phyloP scores from a whole-genome alignment of 2,888 invertebrate species.

The Harpagoxenus sublaevis region DNA sequence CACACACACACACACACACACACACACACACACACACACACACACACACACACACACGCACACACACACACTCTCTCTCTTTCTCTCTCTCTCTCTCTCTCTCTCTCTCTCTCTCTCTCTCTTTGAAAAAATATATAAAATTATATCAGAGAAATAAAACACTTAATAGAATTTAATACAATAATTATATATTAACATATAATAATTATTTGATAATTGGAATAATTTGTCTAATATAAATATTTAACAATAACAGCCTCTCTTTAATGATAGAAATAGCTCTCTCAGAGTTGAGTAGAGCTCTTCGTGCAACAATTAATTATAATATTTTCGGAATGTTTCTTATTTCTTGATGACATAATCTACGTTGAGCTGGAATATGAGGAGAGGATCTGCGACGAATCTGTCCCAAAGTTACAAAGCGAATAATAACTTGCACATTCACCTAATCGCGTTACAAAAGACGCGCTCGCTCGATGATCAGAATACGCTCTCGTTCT shows the following conservation, averaged over 20 bases:
- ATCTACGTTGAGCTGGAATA: not conserved
- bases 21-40: not conserved
- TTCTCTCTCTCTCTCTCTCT: not conserved
- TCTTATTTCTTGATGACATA: not conserved
- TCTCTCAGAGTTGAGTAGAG: not conserved
- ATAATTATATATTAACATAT: not conserved
- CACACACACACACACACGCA: too few relatives aligned
- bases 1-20: too few relatives aligned
- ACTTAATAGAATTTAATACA: not conserved
- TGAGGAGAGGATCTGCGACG: not conserved
- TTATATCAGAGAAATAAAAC: not conserved
- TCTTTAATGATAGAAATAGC: not conserved
- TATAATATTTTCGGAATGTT: not conserved
- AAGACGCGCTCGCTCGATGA: not conserved
- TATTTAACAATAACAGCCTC: not conserved
- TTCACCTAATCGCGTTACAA: slow-evolving; percentile 32
- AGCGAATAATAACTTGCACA: slow-evolving; percentile 24
- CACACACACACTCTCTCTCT: not conserved
- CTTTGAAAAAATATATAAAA: not conserved
- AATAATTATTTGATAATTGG: not conserved
- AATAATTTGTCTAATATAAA: not conserved
- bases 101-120: not conserved
- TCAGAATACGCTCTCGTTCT: slow-evolving; percentile 24
- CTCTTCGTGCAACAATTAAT: not conserved
- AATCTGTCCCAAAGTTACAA: not conserved